These are phyloP conservation scores for Colius striatus DNA, from an alignment of 2,113 vertebrate species.

Conservation along the genomic window DNA sequence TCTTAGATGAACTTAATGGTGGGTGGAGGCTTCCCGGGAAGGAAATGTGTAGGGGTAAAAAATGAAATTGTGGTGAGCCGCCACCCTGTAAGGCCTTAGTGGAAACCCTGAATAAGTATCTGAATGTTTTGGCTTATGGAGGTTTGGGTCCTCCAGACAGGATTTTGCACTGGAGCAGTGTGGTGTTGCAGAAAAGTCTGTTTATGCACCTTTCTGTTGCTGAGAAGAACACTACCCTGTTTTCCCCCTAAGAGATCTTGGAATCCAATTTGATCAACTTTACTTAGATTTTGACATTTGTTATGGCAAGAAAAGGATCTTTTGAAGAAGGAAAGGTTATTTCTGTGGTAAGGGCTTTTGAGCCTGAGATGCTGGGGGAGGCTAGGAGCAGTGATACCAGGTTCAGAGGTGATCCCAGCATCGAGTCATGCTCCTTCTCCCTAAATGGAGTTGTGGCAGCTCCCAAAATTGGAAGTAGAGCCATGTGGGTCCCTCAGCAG, in stretches of 20 bases:
- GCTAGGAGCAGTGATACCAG: neutral
- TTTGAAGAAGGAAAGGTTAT: neutral
- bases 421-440: neutral
- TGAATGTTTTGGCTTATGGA: constrained; percentile 21
- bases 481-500: neutral
- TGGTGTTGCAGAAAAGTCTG: neutral
- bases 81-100: constrained; percentile 53
- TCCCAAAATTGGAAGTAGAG: neutral
- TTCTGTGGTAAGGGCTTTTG: neutral
- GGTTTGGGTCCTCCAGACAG: neutral
- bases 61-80: constrained; percentile 39
- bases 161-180: neutral
- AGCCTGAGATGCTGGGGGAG: neutral
- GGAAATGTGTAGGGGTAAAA: constrained; percentile 68
- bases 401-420: neutral
- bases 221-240: fast-evolving
- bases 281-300: neutral
- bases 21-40: constrained; percentile 69
- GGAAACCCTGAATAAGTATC: constrained; percentile 55
- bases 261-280: neutral
- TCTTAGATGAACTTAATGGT: constrained; percentile 64
- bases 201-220: neutral
- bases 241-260: neutral
- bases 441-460: neutral
- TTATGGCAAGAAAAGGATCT: neutral